Evolutionary conservation across 2,888 invertebrate species (phyloP).

Genomic region (Deroplatys truncata): DNA sequence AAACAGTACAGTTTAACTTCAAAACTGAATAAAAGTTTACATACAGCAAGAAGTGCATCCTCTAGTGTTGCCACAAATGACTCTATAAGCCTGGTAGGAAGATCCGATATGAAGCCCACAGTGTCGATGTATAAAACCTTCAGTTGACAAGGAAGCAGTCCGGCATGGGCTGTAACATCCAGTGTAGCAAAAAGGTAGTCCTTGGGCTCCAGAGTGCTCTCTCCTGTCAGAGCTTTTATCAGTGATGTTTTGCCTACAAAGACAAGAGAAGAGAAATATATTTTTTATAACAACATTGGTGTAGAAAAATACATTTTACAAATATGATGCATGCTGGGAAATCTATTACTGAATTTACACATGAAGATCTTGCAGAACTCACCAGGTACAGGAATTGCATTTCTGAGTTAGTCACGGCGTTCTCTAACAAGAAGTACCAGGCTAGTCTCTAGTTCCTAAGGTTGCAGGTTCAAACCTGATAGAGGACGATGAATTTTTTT

Average conservation of each 20-base stretch:
- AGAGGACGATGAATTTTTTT: no score
- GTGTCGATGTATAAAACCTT: slow-evolving; percentile 75
- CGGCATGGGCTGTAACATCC: slow-evolving; percentile 75
- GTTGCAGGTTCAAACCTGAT: no score
- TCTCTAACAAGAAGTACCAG: no score
- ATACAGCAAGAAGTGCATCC: slow-evolving; percentile 69
- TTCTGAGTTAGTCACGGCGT: no score
- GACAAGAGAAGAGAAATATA: background rate
- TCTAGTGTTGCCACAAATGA: slow-evolving; percentile 78
- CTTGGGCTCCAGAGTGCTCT: slow-evolving; percentile 58
- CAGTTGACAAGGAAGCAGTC: slow-evolving; percentile 60
- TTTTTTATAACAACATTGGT: background rate
- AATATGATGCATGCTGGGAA: no score
- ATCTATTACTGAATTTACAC: no score
- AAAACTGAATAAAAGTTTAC: slow-evolving; percentile 19
- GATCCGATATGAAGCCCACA: slow-evolving; percentile 81
- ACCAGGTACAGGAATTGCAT: no score
- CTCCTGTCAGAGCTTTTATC: slow-evolving; percentile 71
- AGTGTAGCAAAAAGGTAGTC: slow-evolving; percentile 81
- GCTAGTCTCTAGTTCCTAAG: no score
- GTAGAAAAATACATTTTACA: no score
- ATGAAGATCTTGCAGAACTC: no score
- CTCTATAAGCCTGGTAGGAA: slow-evolving; percentile 72
- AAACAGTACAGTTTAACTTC: background rate
- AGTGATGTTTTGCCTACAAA: slow-evolving; percentile 64